phyloP scores from a whole-genome alignment of 2,797 vertebrate genomes.

The Geotria australis region DNA sequence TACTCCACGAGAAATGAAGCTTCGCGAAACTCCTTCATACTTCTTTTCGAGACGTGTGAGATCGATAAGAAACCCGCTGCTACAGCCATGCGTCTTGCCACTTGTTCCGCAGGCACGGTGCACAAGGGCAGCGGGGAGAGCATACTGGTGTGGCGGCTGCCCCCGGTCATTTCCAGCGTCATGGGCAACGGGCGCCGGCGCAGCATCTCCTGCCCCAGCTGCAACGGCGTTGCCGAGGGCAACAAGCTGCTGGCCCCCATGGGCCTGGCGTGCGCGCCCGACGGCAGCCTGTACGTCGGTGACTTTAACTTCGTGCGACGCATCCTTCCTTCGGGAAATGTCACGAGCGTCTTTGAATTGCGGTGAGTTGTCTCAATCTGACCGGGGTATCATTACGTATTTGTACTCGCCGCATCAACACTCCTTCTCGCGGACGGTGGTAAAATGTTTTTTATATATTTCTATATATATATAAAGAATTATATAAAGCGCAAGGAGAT shows the following conservation, averaged over 20 bases:
- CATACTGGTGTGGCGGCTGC: slow-evolving; percentile 81
- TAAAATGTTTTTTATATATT: too few species aligned
- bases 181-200: slow-evolving; percentile 89
- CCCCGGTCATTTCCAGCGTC: slow-evolving; percentile 68
- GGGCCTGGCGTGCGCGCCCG: slow-evolving; percentile 61
- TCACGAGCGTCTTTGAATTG: slow-evolving; percentile 77
- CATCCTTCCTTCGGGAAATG: slow-evolving; percentile 79
- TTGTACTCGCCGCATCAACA: too few species aligned
- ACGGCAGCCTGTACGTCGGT: slow-evolving; percentile 85
- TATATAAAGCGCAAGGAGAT: too few species aligned
- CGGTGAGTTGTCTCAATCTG: slow-evolving; percentile 24
- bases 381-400: too few species aligned
- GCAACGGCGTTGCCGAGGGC: slow-evolving; percentile 81
- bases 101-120: slow-evolving; percentile 37
- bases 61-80: too few species aligned
- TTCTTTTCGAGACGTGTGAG: too few species aligned
- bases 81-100: too few species aligned
- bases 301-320: slow-evolving; percentile 90
- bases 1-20: too few species aligned
- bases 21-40: too few species aligned
- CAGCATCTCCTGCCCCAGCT: slow-evolving; percentile 94
- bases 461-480: too few species aligned
- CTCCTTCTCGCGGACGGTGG: too few species aligned
- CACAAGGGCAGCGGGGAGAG: slow-evolving; percentile 96
- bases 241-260: slow-evolving; percentile 90